Evolutionary conservation across 2,888 invertebrate species (phyloP), one percentile per base, ranked within the genome.

Genomic region (Boloria euphrosyne): DNA sequence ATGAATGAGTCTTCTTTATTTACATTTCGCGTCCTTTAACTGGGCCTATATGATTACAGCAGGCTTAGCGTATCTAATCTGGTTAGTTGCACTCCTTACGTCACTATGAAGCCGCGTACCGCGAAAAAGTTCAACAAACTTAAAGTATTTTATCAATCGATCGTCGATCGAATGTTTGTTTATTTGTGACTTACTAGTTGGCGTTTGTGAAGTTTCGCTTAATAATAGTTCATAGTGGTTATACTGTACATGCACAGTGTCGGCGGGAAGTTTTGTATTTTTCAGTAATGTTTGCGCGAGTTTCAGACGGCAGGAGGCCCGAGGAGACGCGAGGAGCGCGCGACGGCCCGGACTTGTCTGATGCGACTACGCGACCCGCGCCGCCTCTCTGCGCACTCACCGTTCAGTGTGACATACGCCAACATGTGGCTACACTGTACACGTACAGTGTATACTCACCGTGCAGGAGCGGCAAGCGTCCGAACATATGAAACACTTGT

Each of bases 81-180:
- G 83, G 84, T 90, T 90, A 89, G 82, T 74, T 85, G 86, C 87
- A 89, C 71, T 63, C 71, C 70, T 82, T 83, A 89, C 88, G 89
- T 89, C 90, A 88, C 82, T 68, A 70, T 71, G 81, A 83, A 85
- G 84, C 84, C 83, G 83, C 79, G 82, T 80, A 83, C 77, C 78
- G 77, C 78, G 80, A 83, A 87, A 78, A 89, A 90, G 90, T 90
- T 90, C 89, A 89, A 88, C 85, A 89, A 90, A 90, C 90, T 85
- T 85, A 75, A 75, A 63, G 17, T 51, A 75, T 65, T 67, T 63
- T 74, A 73, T 78, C 75, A 75, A 74, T 71, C 71, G 73, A 74
- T 68, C 71, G 71, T 68, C 74, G 72, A 75, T 71, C 74, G 31
- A 38, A 38, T 38, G 73, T 73, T 76, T 76, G 75, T 75, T 74